phyloP scores from a whole-genome alignment of 2,888 invertebrate genomes.

The Phortica magna region DNA sequence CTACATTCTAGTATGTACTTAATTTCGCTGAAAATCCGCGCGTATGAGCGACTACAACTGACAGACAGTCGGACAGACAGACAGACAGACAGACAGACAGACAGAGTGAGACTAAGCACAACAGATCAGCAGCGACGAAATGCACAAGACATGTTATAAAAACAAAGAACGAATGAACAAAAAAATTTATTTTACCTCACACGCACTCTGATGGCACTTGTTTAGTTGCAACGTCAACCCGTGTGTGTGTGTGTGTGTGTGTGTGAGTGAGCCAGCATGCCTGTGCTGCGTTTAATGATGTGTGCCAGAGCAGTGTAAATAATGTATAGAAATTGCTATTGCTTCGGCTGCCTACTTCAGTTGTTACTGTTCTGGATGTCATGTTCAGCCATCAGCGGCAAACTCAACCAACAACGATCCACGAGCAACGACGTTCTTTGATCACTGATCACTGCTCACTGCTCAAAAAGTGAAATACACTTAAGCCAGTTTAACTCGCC shows the following conservation, averaged over 20 bases:
- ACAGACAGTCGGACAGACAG: constrained; percentile 6
- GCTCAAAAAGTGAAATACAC: background rate
- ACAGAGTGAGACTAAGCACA: background rate
- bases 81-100: background rate
- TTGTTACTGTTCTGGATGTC: constrained; percentile 31
- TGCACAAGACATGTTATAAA: background rate
- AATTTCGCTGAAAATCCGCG: constrained; percentile 56
- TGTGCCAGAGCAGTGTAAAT: background rate
- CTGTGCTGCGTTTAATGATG: background rate
- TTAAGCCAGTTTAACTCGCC: background rate
- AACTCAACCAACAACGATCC: constrained; percentile 19
- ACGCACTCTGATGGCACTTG: constrained; percentile 49
- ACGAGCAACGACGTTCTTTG: background rate
- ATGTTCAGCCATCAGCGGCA: constrained; percentile 33
- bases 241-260: background rate
- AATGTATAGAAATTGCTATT: background rate
- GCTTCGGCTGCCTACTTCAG: constrained; percentile 21
- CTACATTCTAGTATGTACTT: constrained; percentile 72
- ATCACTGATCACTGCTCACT: background rate
- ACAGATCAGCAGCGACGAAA: background rate
- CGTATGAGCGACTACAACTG: constrained; percentile 20
- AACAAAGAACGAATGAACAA: background rate
- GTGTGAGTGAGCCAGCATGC: background rate
- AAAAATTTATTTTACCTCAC: constrained; percentile 59
- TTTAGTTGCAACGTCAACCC: background rate